Evolutionary conservation across 1,140 invertebrate species (phyloP).

Genomic region (Ctenoplectra terminalis): DNA sequence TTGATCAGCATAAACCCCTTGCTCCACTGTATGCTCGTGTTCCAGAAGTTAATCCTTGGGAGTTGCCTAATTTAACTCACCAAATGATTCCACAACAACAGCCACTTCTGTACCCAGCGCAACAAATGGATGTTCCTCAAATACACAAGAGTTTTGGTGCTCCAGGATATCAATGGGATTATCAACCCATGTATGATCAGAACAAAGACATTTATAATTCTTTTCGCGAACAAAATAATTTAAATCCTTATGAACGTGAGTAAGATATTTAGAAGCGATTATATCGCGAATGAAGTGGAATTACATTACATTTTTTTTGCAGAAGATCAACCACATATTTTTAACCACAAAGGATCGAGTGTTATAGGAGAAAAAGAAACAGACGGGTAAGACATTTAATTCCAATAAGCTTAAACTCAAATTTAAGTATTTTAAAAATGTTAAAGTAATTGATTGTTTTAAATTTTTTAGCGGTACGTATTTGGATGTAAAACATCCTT

Average conservation of each 20-base stretch:
- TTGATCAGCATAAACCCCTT: slow-evolving; percentile 71
- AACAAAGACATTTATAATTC: slow-evolving; percentile 72
- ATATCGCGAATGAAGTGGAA: neutral
- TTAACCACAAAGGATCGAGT: slow-evolving; percentile 87
- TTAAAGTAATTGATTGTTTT: slow-evolving; percentile 8
- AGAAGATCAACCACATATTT: slow-evolving; percentile 84
- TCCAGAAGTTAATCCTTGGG: slow-evolving; percentile 71
- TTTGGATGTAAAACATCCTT: slow-evolving; percentile 68
- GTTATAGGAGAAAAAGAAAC: slow-evolving; percentile 83
- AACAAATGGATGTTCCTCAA: slow-evolving; percentile 62
- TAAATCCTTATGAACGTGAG: slow-evolving; percentile 74
- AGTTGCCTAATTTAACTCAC: slow-evolving; percentile 61
- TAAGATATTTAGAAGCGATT: slow-evolving; percentile 55
- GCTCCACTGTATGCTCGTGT: slow-evolving; percentile 65
- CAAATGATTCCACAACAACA: slow-evolving; percentile 70
- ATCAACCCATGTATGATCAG: slow-evolving; percentile 75
- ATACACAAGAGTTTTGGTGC: slow-evolving; percentile 69
- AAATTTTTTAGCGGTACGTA: slow-evolving; percentile 62
- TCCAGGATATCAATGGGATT: slow-evolving; percentile 75
- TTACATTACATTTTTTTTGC: slow-evolving; percentile 41
- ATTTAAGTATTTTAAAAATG: slow-evolving; percentile 2
- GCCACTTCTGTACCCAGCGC: slow-evolving; percentile 71
- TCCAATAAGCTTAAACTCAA: neutral
- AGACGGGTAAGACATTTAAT: slow-evolving; percentile 77
- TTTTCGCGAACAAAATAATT: slow-evolving; percentile 67